These are phyloP conservation scores for Resseliella maxima DNA, from an alignment of 2,888 invertebrate genomes.

Conservation along the genomic window DNA sequence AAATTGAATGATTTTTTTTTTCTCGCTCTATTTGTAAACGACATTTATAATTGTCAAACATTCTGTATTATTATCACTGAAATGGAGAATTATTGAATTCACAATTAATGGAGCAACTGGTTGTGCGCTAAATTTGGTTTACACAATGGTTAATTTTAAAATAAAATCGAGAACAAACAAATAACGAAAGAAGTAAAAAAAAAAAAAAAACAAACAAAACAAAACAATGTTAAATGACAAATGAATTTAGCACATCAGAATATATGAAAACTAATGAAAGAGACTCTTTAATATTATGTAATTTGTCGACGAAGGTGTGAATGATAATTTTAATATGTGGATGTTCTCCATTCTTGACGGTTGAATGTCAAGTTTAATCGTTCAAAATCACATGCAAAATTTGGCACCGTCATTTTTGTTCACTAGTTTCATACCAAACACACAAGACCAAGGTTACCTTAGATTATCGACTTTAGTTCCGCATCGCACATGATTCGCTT, in stretches of 20 bases:
- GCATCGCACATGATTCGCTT: not conserved
- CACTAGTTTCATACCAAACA: not conserved
- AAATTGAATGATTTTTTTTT: not conserved
- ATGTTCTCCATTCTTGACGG: not conserved
- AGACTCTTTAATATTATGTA: not conserved
- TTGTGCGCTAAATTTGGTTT: too few species aligned
- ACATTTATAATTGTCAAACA: not conserved
- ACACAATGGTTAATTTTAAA: too few species aligned
- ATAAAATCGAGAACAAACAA: too few species aligned
- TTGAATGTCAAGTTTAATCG: conserved; percentile 41
- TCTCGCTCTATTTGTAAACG: conserved; percentile 18
- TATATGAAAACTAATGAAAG: not conserved
- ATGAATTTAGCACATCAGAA: conserved; percentile 4
- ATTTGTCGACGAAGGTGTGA: conserved; percentile 31
- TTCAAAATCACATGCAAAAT: not conserved
- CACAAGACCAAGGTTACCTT: not conserved
- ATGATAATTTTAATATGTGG: conserved; percentile 28
- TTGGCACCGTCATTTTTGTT: not conserved
- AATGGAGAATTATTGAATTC: not conserved
- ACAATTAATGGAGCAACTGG: not conserved
- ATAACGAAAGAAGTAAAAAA: too few species aligned
- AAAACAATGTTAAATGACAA: too few species aligned
- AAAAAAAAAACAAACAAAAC: too few species aligned
- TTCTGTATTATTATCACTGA: not conserved
- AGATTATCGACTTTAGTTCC: not conserved